These are phyloP conservation scores for Pegoplata infirma DNA, from an alignment of 2,888 invertebrate species.

Conservation along the genomic window DNA sequence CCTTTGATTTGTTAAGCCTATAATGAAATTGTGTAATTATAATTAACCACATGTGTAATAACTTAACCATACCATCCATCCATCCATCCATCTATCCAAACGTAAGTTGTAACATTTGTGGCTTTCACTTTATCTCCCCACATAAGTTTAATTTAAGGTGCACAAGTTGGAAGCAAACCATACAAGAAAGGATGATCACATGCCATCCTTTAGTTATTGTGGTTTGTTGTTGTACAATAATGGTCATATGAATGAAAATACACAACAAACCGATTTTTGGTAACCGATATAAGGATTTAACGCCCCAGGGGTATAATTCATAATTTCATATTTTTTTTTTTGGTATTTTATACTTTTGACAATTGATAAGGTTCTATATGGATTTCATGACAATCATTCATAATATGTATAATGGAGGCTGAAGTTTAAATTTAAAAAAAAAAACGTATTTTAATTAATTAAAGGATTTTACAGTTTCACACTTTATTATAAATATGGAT, in stretches of 20 bases:
- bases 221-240: slow-evolving; percentile 50
- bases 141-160: slow-evolving; percentile 1
- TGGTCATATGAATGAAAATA: slow-evolving; percentile 52
- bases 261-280: slow-evolving; percentile 39
- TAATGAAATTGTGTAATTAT: slow-evolving; percentile 72
- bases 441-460: slow-evolving; percentile 67
- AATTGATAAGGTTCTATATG: slow-evolving; percentile 69
- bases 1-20: slow-evolving; percentile 41
- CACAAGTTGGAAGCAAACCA: slow-evolving; percentile 12
- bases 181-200: slow-evolving; percentile 18
- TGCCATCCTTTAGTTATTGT: slow-evolving; percentile 34
- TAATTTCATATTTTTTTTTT: slow-evolving; percentile 69
- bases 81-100: too few species aligned
- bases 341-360: slow-evolving; percentile 62
- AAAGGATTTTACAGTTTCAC: slow-evolving; percentile 62
- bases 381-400: slow-evolving; percentile 53
- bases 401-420: slow-evolving; percentile 22
- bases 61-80: slow-evolving; percentile 43
- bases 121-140: slow-evolving; percentile 64
- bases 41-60: slow-evolving; percentile 75
- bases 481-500: slow-evolving; percentile 47
- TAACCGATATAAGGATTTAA: slow-evolving; percentile 67
- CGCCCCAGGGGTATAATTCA: slow-evolving; percentile 74
- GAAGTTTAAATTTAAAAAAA: slow-evolving; percentile 46
- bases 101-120: slow-evolving; percentile 10